Evolutionary conservation across 2,888 invertebrate species (phyloP).

Genomic region (Laspeyria flexula): DNA sequence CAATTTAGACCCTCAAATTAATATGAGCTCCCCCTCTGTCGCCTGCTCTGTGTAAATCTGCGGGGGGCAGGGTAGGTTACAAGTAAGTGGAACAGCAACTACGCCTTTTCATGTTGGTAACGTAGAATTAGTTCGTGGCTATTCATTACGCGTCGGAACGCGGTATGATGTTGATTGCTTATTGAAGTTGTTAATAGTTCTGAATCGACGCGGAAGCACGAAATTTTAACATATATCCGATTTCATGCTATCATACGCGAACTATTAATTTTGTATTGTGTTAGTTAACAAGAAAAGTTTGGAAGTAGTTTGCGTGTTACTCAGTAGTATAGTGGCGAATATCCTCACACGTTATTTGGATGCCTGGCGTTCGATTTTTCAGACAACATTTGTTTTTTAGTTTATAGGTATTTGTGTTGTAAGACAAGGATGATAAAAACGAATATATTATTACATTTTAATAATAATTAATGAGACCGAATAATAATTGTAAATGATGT

Average conservation of each 20-base stretch:
- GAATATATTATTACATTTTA: too few relatives aligned
- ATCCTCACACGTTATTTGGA: neutral
- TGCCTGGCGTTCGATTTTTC: too few relatives aligned
- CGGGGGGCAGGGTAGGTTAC: conserved; percentile 51
- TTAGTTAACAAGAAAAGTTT: neutral
- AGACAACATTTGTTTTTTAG: too few relatives aligned
- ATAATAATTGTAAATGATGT: too few relatives aligned
- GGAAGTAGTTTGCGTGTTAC: neutral
- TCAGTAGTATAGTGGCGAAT: neutral
- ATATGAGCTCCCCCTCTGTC: conserved; percentile 50
- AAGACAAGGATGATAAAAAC: too few relatives aligned
- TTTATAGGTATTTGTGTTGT: too few relatives aligned
- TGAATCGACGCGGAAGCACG: conserved; percentile 46
- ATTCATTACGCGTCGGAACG: conserved; percentile 68
- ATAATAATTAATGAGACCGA: too few relatives aligned
- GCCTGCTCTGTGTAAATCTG: conserved; percentile 18
- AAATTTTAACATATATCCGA: conserved; percentile 33
- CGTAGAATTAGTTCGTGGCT: conserved; percentile 69
- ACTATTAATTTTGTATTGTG: conserved; percentile 4
- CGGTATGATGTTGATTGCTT: conserved; percentile 71
- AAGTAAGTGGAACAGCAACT: conserved; percentile 53
- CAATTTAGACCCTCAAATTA: conserved; percentile 59
- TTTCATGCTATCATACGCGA: neutral
- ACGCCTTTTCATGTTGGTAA: conserved; percentile 67
- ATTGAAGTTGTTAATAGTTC: conserved; percentile 69